Percentiles rank a stretch among this genome's conserved stretches.
phyloP scores from a whole-genome alignment of 1,140 invertebrate species.

The Berghia stephanieae region DNA sequence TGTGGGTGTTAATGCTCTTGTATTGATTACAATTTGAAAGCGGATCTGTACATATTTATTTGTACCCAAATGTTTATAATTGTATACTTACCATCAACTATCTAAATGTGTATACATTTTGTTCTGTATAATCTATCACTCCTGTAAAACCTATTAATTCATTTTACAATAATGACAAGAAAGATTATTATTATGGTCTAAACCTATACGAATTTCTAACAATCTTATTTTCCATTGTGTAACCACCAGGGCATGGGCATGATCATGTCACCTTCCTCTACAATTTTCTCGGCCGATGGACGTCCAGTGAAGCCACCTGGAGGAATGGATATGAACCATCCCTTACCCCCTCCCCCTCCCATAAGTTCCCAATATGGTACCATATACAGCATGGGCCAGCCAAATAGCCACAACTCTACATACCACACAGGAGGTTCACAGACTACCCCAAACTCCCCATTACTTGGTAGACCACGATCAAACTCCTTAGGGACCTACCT shows the following conservation, averaged over 20 bases:
- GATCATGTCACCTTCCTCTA: not conserved
- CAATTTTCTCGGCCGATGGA: conserved; percentile 13
- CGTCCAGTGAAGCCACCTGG: not conserved
- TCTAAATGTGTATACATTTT: no score
- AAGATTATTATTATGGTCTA: not conserved
- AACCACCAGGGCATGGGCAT: not conserved
- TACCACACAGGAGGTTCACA: not conserved
- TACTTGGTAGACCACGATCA: not conserved
- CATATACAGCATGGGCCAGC: not conserved
- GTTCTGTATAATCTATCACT: not conserved
- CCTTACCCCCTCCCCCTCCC: conserved; percentile 16
- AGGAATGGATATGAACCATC: not conserved
- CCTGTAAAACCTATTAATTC: not conserved
- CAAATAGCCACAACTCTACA: not conserved
- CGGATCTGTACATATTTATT: no score
- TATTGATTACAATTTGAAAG: no score
- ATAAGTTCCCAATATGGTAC: not conserved
- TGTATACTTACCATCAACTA: no score
- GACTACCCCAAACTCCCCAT: conserved; percentile 11
- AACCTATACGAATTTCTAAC: not conserved
- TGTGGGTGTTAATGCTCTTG: no score
- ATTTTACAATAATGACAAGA: not conserved
- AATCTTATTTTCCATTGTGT: not conserved
- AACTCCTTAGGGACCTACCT: conserved; percentile 30
- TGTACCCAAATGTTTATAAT: no score